These are phyloP conservation scores for Galemys pyrenaicus DNA, from an alignment of 2,113 vertebrate genomes.

Conservation along the genomic window DNA sequence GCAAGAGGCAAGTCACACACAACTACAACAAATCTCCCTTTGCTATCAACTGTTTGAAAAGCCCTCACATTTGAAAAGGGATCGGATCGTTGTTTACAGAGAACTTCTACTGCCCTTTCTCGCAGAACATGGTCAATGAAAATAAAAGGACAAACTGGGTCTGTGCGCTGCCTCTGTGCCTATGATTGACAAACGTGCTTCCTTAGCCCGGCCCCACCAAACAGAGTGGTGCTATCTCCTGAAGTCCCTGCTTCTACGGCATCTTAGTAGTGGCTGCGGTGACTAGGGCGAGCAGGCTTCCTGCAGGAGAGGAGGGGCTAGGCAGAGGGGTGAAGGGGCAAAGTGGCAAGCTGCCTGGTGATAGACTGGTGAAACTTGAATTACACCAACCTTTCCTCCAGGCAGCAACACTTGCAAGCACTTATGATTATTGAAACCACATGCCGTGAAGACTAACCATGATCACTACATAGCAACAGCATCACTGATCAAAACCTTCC, in stretches of 20 bases:
- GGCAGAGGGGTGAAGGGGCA: neutral
- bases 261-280: neutral
- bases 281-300: neutral
- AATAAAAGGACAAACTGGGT: neutral
- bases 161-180: neutral
- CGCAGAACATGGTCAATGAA: neutral
- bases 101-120: neutral
- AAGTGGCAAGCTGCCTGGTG: neutral
- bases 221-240: neutral
- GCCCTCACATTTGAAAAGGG: neutral
- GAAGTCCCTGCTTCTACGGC: neutral
- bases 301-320: neutral
- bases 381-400: neutral
- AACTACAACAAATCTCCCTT: neutral
- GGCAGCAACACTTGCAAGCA: constrained; percentile 7
- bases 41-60: neutral
- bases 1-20: neutral
- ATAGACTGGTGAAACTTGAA: neutral
- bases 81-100: neutral
- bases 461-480: neutral
- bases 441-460: constrained; percentile 26
- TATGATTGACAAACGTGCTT: neutral
- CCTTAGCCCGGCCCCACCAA: neutral
- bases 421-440: constrained; percentile 60
- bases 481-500: constrained; percentile 46